phyloP scores from a whole-genome alignment of 1,140 invertebrate species.

The Batillaria attramentaria region DNA sequence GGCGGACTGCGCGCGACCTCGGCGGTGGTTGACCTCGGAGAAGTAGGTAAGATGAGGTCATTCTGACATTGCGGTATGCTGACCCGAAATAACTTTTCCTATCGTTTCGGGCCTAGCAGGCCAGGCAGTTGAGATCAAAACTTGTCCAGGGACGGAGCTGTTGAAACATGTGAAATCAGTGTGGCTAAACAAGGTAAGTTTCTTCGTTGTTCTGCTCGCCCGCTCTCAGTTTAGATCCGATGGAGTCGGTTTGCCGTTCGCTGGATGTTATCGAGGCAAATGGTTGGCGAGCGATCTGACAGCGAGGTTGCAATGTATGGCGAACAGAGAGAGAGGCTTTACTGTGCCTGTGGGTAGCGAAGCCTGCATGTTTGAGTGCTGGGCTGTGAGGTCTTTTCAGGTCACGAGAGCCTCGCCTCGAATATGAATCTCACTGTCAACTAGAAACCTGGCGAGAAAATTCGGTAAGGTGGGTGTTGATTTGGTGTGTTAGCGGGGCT shows the following conservation, averaged over 20 bases:
- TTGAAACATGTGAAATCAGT: not conserved
- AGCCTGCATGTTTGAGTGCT: not conserved
- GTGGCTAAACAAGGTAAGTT: too few relatives aligned
- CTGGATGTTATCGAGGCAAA: slow-evolving; percentile 11
- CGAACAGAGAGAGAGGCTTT: too few relatives aligned
- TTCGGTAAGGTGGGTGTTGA: too few relatives aligned
- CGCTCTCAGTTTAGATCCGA: too few relatives aligned
- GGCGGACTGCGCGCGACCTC: slow-evolving; percentile 33
- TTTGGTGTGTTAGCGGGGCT: too few relatives aligned
- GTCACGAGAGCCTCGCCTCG: slow-evolving; percentile 19
- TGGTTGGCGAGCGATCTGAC: slow-evolving; percentile 3
- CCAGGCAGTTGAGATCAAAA: slow-evolving; percentile 11
- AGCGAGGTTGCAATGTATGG: not conserved
- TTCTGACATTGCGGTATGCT: slow-evolving; percentile 44
- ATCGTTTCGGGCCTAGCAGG: slow-evolving; percentile 17
- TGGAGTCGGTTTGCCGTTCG: too few relatives aligned
- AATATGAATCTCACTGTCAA: too few relatives aligned
- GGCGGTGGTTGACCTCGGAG: slow-evolving; percentile 43
- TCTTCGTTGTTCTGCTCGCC: too few relatives aligned
- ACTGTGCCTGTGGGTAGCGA: not conserved
- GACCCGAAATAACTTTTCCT: slow-evolving; percentile 40
- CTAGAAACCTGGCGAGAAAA: too few relatives aligned
- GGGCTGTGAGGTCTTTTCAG: not conserved
- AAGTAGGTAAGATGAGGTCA: slow-evolving; percentile 48
- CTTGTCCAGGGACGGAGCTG: slow-evolving; percentile 8